These are phyloP conservation scores for Cynodonichthys magdalenae DNA, from an alignment of 2,797 vertebrate genomes.

Conservation along the genomic window DNA sequence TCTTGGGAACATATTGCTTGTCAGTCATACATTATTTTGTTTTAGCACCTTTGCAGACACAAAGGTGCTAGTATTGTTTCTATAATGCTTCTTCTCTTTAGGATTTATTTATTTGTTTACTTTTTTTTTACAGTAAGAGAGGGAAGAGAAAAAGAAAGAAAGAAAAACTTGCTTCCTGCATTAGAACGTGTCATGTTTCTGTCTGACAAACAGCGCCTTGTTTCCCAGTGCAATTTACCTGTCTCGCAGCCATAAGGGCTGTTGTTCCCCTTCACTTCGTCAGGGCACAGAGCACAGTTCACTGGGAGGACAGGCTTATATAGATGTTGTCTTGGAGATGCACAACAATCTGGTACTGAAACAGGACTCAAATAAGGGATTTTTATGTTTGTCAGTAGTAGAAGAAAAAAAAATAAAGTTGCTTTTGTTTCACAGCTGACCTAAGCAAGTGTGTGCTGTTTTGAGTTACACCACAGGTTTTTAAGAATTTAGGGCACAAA, in stretches of 20 bases:
- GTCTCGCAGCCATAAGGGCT: slow-evolving; percentile 72
- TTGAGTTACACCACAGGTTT: slow-evolving; percentile 7
- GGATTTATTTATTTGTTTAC: slow-evolving; percentile 79
- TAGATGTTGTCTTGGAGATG: slow-evolving; percentile 74
- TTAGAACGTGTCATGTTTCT: slow-evolving; percentile 72
- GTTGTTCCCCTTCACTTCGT: slow-evolving; percentile 76
- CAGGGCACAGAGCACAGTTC: slow-evolving; percentile 78
- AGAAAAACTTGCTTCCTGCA: slow-evolving; percentile 72
- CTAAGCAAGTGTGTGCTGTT: slow-evolving; percentile 23
- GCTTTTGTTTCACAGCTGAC: slow-evolving; percentile 13
- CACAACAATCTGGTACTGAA: slow-evolving; percentile 54
- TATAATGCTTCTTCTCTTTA: slow-evolving; percentile 55
- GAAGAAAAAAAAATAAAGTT: not conserved
- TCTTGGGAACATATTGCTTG: slow-evolving; percentile 63
- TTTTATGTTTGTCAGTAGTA: slow-evolving; percentile 20
- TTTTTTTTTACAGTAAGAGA: slow-evolving; percentile 29
- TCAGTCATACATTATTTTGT: slow-evolving; percentile 69
- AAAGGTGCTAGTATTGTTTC: slow-evolving; percentile 80
- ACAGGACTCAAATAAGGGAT: slow-evolving; percentile 67
- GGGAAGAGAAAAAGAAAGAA: slow-evolving; percentile 26
- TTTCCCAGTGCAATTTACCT: slow-evolving; percentile 72
- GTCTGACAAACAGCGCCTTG: slow-evolving; percentile 63
- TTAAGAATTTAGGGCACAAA: slow-evolving; percentile 21
- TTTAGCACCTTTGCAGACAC: slow-evolving; percentile 76
- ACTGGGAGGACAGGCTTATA: slow-evolving; percentile 79